Evolutionary conservation across 1,140 invertebrate species (phyloP), one percentile per base, ranked within the genome.

Genomic region (Macrosteles quadrilineatus): DNA sequence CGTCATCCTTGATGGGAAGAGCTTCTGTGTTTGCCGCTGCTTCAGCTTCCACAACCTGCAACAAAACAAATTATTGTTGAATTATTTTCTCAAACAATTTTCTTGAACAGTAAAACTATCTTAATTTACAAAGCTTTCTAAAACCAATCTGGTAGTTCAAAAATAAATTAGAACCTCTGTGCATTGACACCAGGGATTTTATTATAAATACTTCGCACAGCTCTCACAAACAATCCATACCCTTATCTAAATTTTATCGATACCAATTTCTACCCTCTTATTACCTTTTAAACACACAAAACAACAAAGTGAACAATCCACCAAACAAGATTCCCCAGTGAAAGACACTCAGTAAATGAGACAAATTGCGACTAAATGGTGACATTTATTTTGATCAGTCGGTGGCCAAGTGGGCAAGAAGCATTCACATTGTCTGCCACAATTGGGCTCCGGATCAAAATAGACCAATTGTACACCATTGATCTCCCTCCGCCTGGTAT

Each of bases 11-110:
- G 6, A 67, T 57, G 17, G 63, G 63, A 43, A 57, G 27, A 57
- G 53, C 70, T 62, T 67, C 70, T 23, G 30, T 63, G 14, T n/a
- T 19, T 1, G 64, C 64, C 25, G 70, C 64, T 14, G 70, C 43
- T 50, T 71, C 65, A 12, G 43, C 65, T 30, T 71, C 70, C 53
- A 65, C 62, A 47, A 70, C 68, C 68, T 70, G 27, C 2, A 69
- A 69, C 30, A 62, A 11, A 66, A 36, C 21, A 25, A 9, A 29
- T 17, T 17, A n/a, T n/a, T n/a, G n/a, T n/a, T n/a, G n/a, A n/a
- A n/a, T n/a, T n/a, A n/a, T n/a, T 4, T 17, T 4, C 23, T 50
- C n/a, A 43, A 17, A 50, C n/a, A 4, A 4, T 50, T 17, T 50
- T 17, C n/a, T 4, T 19, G 23, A 4, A 50, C n/a, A 17, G 9